Conservation (phyloP, 2,797 vertebrate species). For the Bovichtus diacanthus region DNA sequence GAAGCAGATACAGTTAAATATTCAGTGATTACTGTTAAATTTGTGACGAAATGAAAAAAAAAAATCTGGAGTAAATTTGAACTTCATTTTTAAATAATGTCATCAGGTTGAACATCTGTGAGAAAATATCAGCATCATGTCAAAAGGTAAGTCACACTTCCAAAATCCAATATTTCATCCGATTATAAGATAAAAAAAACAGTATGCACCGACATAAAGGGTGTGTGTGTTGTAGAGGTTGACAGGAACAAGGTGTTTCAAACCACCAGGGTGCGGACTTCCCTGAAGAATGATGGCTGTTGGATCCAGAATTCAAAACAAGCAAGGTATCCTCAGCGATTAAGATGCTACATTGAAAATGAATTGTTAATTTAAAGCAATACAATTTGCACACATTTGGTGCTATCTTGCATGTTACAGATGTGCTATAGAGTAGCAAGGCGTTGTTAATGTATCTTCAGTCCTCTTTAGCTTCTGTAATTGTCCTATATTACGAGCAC, state of each 20-base stretch:
- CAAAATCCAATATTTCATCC: background rate
- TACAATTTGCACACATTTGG: background rate
- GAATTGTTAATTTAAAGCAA: background rate
- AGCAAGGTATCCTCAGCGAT: conserved; percentile 22
- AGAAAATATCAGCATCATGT: conserved; percentile 62
- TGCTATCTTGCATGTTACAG: background rate
- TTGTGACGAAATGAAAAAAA: background rate
- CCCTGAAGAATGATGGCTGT: conserved; percentile 70
- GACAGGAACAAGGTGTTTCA: conserved; percentile 63
- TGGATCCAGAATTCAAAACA: conserved; percentile 69
- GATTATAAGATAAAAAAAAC: background rate
- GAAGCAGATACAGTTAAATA: background rate
- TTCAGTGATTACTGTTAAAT: background rate
- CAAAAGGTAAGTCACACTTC: conserved; percentile 49
- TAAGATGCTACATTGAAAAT: background rate
- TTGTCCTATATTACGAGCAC: background rate
- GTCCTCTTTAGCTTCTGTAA: background rate
- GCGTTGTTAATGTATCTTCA: background rate
- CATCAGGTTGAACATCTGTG: conserved; percentile 38
- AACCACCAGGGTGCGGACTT: conserved; percentile 59
- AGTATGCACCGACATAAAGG: conserved; percentile 5
- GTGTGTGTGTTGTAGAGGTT: conserved; percentile 34
- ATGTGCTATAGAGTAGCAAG: too few species aligned
- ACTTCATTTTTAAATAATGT: background rate
- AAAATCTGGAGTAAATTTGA: background rate